These are phyloP conservation scores for Atractosteus spatula DNA, from an alignment of 2,113 vertebrate species.

Conservation along the genomic window DNA sequence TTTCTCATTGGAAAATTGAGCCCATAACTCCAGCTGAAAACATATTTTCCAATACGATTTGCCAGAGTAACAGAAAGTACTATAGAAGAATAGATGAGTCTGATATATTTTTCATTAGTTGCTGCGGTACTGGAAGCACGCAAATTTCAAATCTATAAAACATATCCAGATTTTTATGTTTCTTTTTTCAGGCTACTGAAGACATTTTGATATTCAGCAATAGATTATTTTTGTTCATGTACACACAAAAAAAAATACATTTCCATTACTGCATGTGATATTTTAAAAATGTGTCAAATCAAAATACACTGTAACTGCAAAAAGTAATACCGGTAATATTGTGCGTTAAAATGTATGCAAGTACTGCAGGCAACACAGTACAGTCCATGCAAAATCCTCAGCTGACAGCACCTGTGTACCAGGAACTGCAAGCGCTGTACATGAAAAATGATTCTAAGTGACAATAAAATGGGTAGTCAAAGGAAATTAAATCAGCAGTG, in stretches of 20 bases:
- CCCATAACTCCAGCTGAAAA: slow-evolving; percentile 1
- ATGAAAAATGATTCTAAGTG: slow-evolving; percentile 7
- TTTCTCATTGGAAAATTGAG: background rate
- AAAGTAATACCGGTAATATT: too few relatives aligned
- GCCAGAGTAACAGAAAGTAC: background rate
- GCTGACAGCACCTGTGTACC: background rate
- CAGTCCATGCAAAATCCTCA: background rate
- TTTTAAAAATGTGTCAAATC: too few relatives aligned
- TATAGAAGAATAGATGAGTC: background rate
- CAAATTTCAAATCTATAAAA: slow-evolving; percentile 4
- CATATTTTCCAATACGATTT: slow-evolving; percentile 7
- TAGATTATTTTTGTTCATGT: too few relatives aligned
- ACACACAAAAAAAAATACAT: too few relatives aligned
- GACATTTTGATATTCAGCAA: background rate
- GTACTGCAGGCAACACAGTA: too few relatives aligned
- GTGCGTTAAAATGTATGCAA: too few relatives aligned
- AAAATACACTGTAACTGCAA: too few relatives aligned
- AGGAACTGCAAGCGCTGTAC: background rate
- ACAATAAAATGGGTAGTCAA: slow-evolving; percentile 4
- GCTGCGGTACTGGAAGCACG: slow-evolving; percentile 2
- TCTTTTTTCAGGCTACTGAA: background rate
- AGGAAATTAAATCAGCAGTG: background rate
- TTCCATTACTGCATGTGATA: too few relatives aligned
- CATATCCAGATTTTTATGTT: background rate
- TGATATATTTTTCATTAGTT: slow-evolving; percentile 12